Evolutionary conservation across 2,113 vertebrate genomes (phyloP).

Genomic region (Menidia beryllina): DNA sequence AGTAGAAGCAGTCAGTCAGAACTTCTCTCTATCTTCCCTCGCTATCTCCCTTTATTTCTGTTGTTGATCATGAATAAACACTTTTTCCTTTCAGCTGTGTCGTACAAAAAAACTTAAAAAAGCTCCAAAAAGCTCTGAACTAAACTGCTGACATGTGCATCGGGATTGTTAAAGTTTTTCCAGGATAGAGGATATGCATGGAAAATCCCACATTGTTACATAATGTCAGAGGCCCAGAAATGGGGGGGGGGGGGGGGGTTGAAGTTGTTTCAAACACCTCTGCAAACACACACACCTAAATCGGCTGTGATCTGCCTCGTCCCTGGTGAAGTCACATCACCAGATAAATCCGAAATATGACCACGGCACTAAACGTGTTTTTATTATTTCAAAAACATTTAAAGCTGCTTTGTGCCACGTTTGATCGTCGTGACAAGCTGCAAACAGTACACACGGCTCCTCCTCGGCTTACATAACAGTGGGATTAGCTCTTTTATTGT

Average conservation of each 20-base stretch:
- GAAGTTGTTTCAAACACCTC: constrained; percentile 13
- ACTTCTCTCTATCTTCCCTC: background rate
- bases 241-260: background rate
- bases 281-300: background rate
- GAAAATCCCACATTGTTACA: constrained; percentile 49
- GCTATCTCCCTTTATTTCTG: background rate
- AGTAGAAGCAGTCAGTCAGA: constrained; percentile 13
- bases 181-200: constrained; percentile 26
- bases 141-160: background rate
- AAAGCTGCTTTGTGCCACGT: constrained; percentile 18
- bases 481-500: constrained; percentile 57
- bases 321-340: background rate
- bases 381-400: no score
- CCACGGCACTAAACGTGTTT: no score
- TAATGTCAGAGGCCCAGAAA: constrained; percentile 33
- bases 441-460: constrained; percentile 42
- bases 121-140: constrained; percentile 25
- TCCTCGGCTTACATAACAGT: constrained; percentile 73
- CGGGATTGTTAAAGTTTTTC: constrained; percentile 48
- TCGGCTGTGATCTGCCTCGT: no score
- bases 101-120: constrained; percentile 1
- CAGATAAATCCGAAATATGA: background rate
- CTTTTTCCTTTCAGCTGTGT: constrained; percentile 26
- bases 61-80: constrained; percentile 30
- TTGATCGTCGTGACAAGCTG: constrained; percentile 58